Percentiles rank a stretch among this genome's conserved stretches.
These are phyloP conservation scores for Oxytorus armatus DNA, from an alignment of 2,888 invertebrate genomes.

Conservation along the genomic window DNA sequence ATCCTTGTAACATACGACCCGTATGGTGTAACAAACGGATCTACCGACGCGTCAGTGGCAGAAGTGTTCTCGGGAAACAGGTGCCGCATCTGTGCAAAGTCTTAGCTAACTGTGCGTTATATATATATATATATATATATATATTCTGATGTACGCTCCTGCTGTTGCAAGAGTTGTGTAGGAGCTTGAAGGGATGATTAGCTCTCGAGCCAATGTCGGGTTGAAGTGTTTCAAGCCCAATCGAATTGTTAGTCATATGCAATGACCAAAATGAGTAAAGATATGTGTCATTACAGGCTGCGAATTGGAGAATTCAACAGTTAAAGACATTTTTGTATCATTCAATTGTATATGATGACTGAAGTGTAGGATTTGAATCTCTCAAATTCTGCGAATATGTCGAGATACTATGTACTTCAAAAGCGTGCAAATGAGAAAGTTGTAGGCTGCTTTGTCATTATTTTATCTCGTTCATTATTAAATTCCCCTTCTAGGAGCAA, in stretches of 20 bases:
- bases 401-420: no score
- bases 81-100: conserved; percentile 75
- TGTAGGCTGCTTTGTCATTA: no score
- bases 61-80: conserved; percentile 74
- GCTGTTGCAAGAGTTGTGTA: conserved; percentile 39
- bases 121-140: not conserved
- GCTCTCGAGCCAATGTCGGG: conserved; percentile 25
- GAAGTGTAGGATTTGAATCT: no score
- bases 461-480: no score
- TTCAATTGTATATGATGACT: no score
- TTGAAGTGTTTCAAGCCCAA: conserved; percentile 29
- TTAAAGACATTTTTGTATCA: no score
- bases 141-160: not conserved
- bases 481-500: no score
- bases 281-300: no score
- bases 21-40: conserved; percentile 76
- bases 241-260: conserved; percentile 18
- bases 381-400: no score
- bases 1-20: conserved; percentile 72
- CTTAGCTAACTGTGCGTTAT: conserved; percentile 55
- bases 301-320: no score
- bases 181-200: conserved; percentile 47
- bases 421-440: no score
- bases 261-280: not conserved
- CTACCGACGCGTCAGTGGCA: conserved; percentile 74